These are phyloP conservation scores for Limnephilus lunatus DNA, from an alignment of 2,888 invertebrate species.

Conservation along the genomic window DNA sequence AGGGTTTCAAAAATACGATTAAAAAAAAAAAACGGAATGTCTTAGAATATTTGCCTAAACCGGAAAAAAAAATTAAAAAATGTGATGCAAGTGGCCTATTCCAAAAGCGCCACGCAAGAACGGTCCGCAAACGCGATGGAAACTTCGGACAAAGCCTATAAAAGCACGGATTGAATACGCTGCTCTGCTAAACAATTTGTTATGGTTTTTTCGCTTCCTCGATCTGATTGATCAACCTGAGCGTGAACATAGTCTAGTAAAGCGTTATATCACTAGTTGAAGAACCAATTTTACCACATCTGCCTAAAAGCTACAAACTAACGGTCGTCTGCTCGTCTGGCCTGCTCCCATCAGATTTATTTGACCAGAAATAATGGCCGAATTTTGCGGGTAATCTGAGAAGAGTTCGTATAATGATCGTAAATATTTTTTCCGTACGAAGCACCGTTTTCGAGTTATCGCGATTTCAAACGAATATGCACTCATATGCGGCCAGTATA, in stretches of 20 bases:
- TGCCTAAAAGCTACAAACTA: background rate
- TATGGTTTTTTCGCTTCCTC: background rate
- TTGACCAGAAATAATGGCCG: slow-evolving; percentile 13
- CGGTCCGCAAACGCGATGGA: background rate
- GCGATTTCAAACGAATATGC: too few species aligned
- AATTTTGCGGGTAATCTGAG: background rate
- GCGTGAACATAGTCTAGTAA: background rate
- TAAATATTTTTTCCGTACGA: too few species aligned
- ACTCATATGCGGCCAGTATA: too few species aligned
- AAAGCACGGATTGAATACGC: background rate
- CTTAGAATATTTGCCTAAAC: too few species aligned
- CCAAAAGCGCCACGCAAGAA: background rate
- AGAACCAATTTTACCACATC: background rate
- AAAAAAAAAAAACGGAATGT: too few species aligned
- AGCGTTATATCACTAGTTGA: background rate
- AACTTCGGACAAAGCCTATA: background rate
- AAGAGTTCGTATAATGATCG: too few species aligned
- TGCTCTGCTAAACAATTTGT: background rate
- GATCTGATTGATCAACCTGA: background rate
- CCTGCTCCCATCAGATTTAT: background rate
- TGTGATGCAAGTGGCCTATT: too few species aligned
- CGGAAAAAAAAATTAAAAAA: too few species aligned
- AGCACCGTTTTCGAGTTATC: too few species aligned
- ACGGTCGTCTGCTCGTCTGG: background rate
- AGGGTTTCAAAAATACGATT: too few species aligned